These are phyloP conservation scores for Pheosia tremula DNA, from an alignment of 2,888 invertebrate species.

Conservation along the genomic window DNA sequence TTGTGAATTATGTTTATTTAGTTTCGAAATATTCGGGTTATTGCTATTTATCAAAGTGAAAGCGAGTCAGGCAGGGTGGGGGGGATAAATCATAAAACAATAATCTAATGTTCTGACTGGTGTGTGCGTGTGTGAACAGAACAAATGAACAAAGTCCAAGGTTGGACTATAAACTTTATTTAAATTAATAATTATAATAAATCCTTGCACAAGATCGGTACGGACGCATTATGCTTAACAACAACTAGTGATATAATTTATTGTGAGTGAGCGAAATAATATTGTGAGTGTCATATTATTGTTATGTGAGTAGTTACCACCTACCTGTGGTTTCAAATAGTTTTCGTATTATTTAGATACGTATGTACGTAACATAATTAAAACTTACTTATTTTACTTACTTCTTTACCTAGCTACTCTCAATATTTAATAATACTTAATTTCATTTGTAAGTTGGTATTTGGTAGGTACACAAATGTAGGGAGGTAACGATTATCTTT, in stretches of 20 bases:
- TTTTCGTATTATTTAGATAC: too few species aligned
- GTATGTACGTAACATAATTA: too few species aligned
- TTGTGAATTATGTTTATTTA: slow-evolving; percentile 17
- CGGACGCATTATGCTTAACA: not conserved
- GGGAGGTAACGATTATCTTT: too few species aligned
- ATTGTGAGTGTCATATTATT: not conserved
- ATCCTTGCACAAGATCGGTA: not conserved
- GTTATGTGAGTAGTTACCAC: not conserved
- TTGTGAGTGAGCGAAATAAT: not conserved
- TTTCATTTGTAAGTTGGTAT: too few species aligned
- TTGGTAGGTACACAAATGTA: too few species aligned
- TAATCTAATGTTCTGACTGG: too few species aligned
- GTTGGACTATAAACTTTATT: slow-evolving; percentile 4
- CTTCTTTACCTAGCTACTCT: too few species aligned
- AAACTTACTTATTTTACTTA: too few species aligned
- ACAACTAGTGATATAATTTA: not conserved
- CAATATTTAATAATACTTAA: too few species aligned
- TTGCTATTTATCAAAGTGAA: slow-evolving; percentile 25
- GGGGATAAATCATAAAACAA: too few species aligned
- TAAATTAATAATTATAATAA: not conserved
- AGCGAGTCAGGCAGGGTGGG: slow-evolving; percentile 7
- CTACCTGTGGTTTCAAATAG: too few species aligned
- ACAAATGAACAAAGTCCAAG: slow-evolving; percentile 34
- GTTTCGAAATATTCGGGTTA: slow-evolving; percentile 6
- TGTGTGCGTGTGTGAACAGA: too few species aligned